Evolutionary conservation across 2,888 invertebrate species (phyloP).

Genomic region (Drosophila niveifrons): DNA sequence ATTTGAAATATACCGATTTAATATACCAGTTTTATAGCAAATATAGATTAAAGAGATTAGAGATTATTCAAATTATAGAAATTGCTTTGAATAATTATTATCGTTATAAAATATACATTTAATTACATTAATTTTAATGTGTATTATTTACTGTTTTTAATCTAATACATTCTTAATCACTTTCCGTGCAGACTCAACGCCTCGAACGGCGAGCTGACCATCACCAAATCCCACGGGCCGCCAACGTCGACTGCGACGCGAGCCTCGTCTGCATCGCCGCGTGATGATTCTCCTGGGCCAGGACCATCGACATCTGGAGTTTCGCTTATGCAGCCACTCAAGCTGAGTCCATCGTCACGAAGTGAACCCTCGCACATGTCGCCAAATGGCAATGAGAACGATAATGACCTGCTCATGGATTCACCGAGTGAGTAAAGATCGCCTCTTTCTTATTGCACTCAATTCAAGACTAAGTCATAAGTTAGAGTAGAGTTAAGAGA

Average conservation of each 20-base stretch:
- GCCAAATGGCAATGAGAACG: constrained; percentile 87
- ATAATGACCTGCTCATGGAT: constrained; percentile 90
- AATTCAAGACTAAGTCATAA: constrained; percentile 10
- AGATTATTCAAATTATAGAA: too few relatives aligned
- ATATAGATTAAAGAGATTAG: too few relatives aligned
- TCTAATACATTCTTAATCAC: neutral
- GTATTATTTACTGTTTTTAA: too few relatives aligned
- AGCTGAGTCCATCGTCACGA: constrained; percentile 87
- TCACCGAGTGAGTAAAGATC: constrained; percentile 92
- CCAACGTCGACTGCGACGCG: constrained; percentile 79
- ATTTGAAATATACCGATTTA: too few relatives aligned
- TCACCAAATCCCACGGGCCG: constrained; percentile 91
- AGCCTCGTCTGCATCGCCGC: constrained; percentile 76
- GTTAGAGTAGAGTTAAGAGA: constrained; percentile 41
- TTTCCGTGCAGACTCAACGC: constrained; percentile 88
- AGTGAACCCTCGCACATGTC: constrained; percentile 86
- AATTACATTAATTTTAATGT: too few relatives aligned
- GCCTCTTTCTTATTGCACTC: constrained; percentile 59
- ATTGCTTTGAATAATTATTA: too few relatives aligned
- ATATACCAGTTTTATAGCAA: too few relatives aligned
- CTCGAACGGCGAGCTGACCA: constrained; percentile 93
- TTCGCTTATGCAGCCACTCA: constrained; percentile 86
- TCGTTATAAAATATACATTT: too few relatives aligned
- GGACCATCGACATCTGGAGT: constrained; percentile 71
- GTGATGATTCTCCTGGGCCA: constrained; percentile 72